These are phyloP conservation scores for Dexiosoma caninum DNA, from an alignment of 2,888 invertebrate species.

Conservation along the genomic window DNA sequence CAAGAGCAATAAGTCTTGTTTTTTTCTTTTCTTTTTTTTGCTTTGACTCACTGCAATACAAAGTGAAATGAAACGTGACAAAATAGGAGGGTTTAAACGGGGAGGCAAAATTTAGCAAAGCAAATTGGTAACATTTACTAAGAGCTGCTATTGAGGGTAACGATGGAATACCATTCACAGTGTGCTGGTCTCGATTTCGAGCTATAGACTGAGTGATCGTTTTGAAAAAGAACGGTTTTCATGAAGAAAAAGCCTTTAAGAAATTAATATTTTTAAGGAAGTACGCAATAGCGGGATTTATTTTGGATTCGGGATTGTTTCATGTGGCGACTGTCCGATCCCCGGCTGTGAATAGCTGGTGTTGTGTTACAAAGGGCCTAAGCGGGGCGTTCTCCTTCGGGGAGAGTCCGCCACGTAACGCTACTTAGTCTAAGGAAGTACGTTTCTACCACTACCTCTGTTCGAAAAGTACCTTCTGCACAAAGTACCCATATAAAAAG, in stretches of 20 bases:
- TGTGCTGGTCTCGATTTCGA: no score
- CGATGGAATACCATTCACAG: not conserved
- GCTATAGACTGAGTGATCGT: no score
- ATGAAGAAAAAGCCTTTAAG: not conserved
- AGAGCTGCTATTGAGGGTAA: not conserved
- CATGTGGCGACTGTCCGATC: no score
- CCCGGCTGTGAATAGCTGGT: no score
- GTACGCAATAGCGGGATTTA: not conserved
- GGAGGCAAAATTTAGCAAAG: not conserved
- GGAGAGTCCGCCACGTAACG: no score
- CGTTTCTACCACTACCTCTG: not conserved
- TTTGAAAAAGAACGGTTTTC: not conserved
- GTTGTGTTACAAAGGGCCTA: no score
- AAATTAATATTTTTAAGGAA: not conserved
- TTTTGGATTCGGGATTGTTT: no score
- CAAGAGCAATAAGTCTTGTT: slow-evolving; percentile 42
- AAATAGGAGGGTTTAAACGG: slow-evolving; percentile 13
- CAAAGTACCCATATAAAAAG: not conserved
- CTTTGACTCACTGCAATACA: slow-evolving; percentile 43
- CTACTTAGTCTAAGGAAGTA: not conserved
- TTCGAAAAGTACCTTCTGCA: no score
- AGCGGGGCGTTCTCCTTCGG: no score
- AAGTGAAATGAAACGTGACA: slow-evolving; percentile 36
- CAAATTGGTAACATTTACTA: slow-evolving; percentile 19
- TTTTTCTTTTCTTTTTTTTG: no score